Percentiles rank a stretch among this genome's conserved stretches.
phyloP scores from a whole-genome alignment of 2,797 vertebrate genomes.

The Aldrovandia affinis region DNA sequence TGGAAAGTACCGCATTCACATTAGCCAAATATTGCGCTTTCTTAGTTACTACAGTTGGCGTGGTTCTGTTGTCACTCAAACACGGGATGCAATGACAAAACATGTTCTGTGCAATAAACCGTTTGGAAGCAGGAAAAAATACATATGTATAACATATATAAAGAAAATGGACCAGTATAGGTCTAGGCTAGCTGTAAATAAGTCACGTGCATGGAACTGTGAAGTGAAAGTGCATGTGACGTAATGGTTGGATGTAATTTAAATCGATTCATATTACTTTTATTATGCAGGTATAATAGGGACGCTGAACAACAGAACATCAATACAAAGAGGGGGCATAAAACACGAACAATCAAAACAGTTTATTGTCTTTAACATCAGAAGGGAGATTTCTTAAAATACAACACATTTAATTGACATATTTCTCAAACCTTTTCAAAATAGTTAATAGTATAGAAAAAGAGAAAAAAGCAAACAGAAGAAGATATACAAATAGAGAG shows the following conservation, averaged over 20 bases:
- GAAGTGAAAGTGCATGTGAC: background rate
- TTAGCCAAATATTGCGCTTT: background rate
- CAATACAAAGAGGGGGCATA: background rate
- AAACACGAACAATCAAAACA: slow-evolving; percentile 13
- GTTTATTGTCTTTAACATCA: slow-evolving; percentile 17
- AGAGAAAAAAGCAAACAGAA: slow-evolving; percentile 20
- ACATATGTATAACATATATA: background rate
- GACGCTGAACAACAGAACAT: background rate
- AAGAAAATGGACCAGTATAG: background rate
- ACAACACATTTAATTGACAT: slow-evolving; percentile 1
- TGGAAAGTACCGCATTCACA: slow-evolving; percentile 21
- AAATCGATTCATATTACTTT: background rate
- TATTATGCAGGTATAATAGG: background rate
- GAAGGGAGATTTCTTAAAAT: background rate
- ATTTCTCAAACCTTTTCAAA: slow-evolving; percentile 16
- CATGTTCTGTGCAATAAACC: background rate
- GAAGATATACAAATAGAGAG: background rate
- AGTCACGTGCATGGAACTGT: background rate
- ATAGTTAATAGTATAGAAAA: slow-evolving; percentile 31
- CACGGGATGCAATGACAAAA: background rate
- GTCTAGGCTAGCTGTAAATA: background rate
- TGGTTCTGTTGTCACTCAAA: background rate
- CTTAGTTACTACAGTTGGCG: background rate
- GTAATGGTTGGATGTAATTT: background rate
- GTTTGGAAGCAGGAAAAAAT: background rate